phyloP scores from a whole-genome alignment of 2,888 invertebrate species.

The Lycaena phlaeas region DNA sequence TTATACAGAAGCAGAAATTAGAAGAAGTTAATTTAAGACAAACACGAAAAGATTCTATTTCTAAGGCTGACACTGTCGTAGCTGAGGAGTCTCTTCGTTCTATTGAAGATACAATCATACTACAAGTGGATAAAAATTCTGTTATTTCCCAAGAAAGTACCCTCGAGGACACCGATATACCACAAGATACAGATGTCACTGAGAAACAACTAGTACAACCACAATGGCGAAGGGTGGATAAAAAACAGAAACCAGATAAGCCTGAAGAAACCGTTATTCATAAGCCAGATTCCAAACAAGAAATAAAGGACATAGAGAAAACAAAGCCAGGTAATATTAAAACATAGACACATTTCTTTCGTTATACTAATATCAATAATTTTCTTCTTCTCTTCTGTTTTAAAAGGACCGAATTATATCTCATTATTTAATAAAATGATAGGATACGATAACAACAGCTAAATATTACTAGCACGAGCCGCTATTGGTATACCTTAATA shows the following conservation, averaged over 20 bases:
- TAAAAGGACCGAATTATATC: no score
- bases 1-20: conserved; percentile 67
- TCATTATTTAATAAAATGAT: no score
- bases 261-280: not conserved
- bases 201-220: not conserved
- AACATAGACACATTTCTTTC: no score
- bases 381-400: no score
- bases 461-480: no score
- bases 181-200: not conserved
- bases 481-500: no score
- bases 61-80: not conserved
- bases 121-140: not conserved
- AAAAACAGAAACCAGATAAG: not conserved
- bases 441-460: no score
- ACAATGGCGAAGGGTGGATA: not conserved
- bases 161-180: not conserved
- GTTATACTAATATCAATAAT: no score
- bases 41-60: conserved; percentile 22
- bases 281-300: not conserved
- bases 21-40: conserved; percentile 55
- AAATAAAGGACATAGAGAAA: not conserved
- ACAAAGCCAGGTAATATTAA: not conserved
- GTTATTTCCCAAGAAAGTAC: not conserved
- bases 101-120: not conserved
- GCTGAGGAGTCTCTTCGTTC: not conserved